phyloP scores from a whole-genome alignment of 2,797 vertebrate species.

The Enteromius argenteus region DNA sequence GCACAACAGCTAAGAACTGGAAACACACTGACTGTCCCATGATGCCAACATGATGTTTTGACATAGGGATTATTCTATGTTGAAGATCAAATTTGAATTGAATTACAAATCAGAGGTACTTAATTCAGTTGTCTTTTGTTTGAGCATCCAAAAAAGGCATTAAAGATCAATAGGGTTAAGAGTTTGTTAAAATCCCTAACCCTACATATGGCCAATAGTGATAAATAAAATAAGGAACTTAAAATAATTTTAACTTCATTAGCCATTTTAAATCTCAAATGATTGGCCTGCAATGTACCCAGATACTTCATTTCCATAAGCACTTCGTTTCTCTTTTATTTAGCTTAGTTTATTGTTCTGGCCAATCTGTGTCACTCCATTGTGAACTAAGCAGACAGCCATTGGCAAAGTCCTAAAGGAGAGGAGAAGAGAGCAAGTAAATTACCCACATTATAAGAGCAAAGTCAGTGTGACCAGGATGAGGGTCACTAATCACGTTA shows the following conservation, averaged over 20 bases:
- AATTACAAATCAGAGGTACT: neutral
- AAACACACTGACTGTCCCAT: neutral
- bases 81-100: neutral
- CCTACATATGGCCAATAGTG: neutral
- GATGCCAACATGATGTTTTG: neutral
- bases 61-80: neutral
- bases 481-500: slow-evolving; percentile 26
- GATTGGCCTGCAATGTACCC: slow-evolving; percentile 5
- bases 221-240: neutral
- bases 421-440: neutral
- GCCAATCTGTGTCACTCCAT: slow-evolving; percentile 41
- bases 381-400: slow-evolving; percentile 40
- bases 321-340: slow-evolving; percentile 55
- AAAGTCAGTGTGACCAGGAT: neutral
- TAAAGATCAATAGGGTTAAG: neutral
- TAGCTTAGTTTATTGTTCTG: neutral
- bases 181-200: neutral
- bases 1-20: neutral
- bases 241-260: neutral
- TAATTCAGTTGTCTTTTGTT: neutral
- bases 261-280: neutral
- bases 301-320: slow-evolving; percentile 52
- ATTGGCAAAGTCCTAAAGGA: slow-evolving; percentile 15
- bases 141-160: neutral
- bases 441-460: slow-evolving; percentile 7